Evolutionary conservation across 2,888 invertebrate genomes (phyloP).

Genomic region (Lepetodrilus schrolli): DNA sequence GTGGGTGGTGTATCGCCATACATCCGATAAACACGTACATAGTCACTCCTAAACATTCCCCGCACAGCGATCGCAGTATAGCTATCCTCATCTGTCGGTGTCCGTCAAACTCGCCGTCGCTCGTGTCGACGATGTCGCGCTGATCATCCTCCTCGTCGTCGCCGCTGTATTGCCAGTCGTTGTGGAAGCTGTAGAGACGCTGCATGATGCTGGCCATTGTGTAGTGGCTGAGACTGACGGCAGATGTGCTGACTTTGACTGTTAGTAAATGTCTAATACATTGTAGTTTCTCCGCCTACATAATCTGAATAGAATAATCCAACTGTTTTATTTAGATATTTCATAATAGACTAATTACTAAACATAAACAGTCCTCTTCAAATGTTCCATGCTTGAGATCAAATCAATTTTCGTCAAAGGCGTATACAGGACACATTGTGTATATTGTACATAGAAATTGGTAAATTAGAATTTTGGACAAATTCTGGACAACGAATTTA

Average conservation of each 20-base stretch:
- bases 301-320: no score
- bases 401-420: no score
- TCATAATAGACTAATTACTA: no score
- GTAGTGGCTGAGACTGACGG: background rate
- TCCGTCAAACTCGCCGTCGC: background rate
- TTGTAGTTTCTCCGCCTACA: no score
- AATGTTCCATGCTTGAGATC: no score
- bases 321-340: no score
- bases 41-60: slow-evolving; percentile 19
- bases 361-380: no score
- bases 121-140: background rate
- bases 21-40: slow-evolving; percentile 28
- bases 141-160: slow-evolving; percentile 7
- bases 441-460: no score
- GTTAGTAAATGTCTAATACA: no score
- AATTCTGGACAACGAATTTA: no score
- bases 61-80: background rate
- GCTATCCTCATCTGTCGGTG: background rate
- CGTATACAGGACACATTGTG: no score
- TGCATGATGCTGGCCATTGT: background rate
- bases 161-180: background rate
- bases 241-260: background rate
- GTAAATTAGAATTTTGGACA: no score
- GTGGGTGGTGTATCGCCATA: slow-evolving; percentile 11
- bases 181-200: background rate